These are phyloP conservation scores for Deilephila porcellus DNA, from an alignment of 2,888 invertebrate genomes.

Conservation along the genomic window DNA sequence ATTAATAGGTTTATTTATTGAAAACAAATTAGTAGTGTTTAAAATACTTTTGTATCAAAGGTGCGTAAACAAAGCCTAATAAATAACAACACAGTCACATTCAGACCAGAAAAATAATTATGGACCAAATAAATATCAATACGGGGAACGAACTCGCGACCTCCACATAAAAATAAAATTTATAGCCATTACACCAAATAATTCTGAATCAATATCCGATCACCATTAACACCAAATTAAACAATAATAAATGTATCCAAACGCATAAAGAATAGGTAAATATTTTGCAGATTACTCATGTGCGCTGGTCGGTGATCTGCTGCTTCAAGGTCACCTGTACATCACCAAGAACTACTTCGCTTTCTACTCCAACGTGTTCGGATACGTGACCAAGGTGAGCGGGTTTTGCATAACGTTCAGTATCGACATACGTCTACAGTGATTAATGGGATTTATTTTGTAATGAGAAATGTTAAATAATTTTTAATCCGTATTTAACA, in stretches of 20 bases:
- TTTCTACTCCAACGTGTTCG: conserved; percentile 98
- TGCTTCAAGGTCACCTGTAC: conserved; percentile 96
- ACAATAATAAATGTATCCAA: too few species aligned
- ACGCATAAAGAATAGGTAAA: not conserved
- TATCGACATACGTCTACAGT: not conserved
- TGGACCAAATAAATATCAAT: too few species aligned
- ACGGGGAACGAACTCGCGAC: too few species aligned
- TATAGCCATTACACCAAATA: too few species aligned
- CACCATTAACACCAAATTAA: not conserved
- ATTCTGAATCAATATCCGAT: not conserved
- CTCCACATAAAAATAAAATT: too few species aligned
- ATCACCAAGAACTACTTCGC: conserved; percentile 98
- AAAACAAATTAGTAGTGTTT: too few species aligned
- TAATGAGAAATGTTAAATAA: not conserved
- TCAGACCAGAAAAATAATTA: too few species aligned
- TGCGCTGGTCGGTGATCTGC: conserved; percentile 95
- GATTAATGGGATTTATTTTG: not conserved
- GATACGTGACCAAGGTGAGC: conserved; percentile 95
- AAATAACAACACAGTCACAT: too few species aligned
- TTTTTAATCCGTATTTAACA: too few species aligned
- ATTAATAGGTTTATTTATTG: too few species aligned
- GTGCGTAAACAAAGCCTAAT: too few species aligned
- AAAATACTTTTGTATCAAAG: too few species aligned
- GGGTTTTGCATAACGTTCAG: not conserved
- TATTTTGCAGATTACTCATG: conserved; percentile 92